phyloP scores from a whole-genome alignment of 2,888 invertebrate species.

The Acleris sparsana region DNA sequence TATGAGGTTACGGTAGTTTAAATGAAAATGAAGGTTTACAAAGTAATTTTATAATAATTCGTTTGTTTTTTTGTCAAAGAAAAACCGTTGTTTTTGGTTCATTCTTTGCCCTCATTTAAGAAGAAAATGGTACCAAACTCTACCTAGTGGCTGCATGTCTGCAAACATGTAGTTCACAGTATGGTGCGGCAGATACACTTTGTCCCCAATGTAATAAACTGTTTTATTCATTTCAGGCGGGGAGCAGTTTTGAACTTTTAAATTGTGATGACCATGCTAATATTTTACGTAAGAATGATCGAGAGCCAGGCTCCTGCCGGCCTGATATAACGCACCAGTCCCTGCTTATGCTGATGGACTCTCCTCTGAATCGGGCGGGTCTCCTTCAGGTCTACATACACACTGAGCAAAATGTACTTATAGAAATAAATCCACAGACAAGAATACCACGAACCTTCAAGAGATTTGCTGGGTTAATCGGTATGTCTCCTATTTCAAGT shows the following conservation, averaged over 20 bases:
- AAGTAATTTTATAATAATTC: too few species aligned
- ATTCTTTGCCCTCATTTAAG: too few species aligned
- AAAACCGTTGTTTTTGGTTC: too few species aligned
- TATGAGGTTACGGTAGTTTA: too few species aligned
- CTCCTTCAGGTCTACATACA: constrained; percentile 97
- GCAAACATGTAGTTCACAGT: too few species aligned
- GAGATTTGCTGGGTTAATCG: constrained; percentile 98
- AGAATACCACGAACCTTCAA: constrained; percentile 98
- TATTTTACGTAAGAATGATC: constrained; percentile 92
- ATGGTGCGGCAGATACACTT: too few species aligned
- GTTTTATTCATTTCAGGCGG: constrained; percentile 85
- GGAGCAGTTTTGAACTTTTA: constrained; percentile 93
- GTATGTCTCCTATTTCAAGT: constrained; percentile 72
- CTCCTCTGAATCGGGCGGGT: constrained; percentile 97
- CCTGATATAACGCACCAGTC: constrained; percentile 99
- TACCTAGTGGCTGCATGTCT: too few species aligned
- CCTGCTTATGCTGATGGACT: constrained; percentile 98
- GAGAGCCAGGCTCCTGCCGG: constrained; percentile 94
- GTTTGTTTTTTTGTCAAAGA: too few species aligned
- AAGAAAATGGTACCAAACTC: too few species aligned
- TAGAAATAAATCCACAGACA: constrained; percentile 98
- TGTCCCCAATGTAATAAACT: not conserved
- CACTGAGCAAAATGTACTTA: constrained; percentile 95
- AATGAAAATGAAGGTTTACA: too few species aligned
- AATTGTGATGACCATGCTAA: constrained; percentile 96